Evolutionary conservation across 2,888 invertebrate species (phyloP).

Genomic region (Trichogramma dendrolimi): DNA sequence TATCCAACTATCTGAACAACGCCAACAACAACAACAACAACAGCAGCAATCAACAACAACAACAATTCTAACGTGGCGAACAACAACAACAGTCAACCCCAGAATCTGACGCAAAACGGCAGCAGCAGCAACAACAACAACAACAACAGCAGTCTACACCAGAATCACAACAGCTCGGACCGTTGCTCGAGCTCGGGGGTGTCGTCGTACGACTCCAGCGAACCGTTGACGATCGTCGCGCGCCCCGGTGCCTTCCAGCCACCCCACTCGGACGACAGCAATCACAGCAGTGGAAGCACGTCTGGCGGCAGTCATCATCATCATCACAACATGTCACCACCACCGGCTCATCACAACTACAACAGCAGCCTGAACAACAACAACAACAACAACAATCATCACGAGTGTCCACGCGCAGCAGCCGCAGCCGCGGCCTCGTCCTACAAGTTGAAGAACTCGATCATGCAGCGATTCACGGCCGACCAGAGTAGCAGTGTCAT

Average conservation of each 20-base stretch:
- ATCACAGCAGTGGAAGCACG: conserved; percentile 8
- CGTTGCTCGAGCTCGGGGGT: conserved; percentile 49
- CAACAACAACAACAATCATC: too few species aligned
- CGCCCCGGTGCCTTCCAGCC: conserved; percentile 30
- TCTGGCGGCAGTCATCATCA: conserved; percentile 2
- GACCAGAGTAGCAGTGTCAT: conserved; percentile 46
- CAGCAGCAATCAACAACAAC: conserved; percentile 7
- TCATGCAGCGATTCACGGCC: conserved; percentile 78
- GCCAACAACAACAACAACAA: conserved; percentile 9
- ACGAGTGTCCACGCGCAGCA: neutral
- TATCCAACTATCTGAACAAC: conserved; percentile 36
- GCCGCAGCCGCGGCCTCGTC: conserved; percentile 51
- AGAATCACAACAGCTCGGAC: conserved; percentile 41
- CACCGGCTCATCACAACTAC: neutral
- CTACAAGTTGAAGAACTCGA: conserved; percentile 93
- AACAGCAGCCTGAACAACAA: neutral
- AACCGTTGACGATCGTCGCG: conserved; percentile 22
- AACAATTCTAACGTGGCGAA: conserved; percentile 9
- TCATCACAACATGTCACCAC: neutral
- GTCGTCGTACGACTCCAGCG: conserved; percentile 41
- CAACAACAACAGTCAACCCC: neutral
- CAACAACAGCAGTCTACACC: neutral
- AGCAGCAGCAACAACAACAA: conserved; percentile 9
- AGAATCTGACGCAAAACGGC: neutral
- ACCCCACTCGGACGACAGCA: conserved; percentile 47